Conservation (phyloP, 2,888 invertebrate species). For the Tineola bisselliella region DNA sequence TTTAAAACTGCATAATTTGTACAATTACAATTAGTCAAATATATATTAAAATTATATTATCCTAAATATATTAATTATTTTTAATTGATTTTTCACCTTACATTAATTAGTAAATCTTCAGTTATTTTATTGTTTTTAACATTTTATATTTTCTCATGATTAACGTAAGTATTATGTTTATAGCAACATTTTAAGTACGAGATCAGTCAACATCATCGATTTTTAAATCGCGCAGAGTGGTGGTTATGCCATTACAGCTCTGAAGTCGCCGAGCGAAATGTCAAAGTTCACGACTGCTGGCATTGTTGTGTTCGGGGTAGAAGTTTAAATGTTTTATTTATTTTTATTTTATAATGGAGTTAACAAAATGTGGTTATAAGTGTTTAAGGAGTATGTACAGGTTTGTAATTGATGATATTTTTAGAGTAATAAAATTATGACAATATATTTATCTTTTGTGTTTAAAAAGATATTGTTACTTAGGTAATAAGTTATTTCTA, state of each 20-base stretch:
- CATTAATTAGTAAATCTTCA: no score
- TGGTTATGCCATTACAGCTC: conserved; percentile 36
- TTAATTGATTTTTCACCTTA: no score
- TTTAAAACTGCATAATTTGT: no score
- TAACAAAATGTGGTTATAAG: neutral
- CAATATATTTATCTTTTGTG: neutral
- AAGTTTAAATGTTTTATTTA: neutral
- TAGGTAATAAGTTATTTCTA: no score
- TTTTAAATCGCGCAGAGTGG: conserved; percentile 20
- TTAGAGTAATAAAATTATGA: neutral
- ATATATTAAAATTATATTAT: no score
- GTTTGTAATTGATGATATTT: neutral
- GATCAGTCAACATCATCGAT: neutral
- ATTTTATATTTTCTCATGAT: no score
- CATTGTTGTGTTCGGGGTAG: neutral
- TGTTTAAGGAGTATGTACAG: neutral
- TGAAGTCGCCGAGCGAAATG: conserved; percentile 38
- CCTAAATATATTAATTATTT: no score
- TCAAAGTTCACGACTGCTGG: conserved; percentile 48
- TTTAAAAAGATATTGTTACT: neutral
- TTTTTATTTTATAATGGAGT: neutral
- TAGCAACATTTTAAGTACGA: no score
- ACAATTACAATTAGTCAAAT: no score
- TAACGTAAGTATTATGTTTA: no score
- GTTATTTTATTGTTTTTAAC: no score